A percentile compares a stretch with the other conserved stretches of the same genome.
phyloP scores from a whole-genome alignment of 2,797 vertebrate genomes.

The Meriones psammophilus region DNA sequence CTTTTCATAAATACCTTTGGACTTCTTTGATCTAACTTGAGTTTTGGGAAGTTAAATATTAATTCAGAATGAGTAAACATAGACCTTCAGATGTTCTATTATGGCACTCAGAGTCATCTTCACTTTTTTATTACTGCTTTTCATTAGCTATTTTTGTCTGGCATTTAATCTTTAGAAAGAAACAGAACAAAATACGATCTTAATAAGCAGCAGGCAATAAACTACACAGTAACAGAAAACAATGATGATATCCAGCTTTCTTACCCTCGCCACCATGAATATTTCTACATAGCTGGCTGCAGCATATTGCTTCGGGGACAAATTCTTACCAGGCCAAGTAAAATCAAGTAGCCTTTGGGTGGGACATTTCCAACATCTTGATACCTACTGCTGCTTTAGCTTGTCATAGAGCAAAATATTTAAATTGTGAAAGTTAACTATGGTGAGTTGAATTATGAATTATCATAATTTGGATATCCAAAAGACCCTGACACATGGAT shows the following conservation, averaged over 20 bases:
- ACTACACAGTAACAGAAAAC: background rate
- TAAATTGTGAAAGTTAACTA: background rate
- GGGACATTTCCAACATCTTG: background rate
- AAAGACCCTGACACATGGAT: slow-evolving; percentile 12
- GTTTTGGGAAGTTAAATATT: slow-evolving; percentile 51
- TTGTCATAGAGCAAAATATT: slow-evolving; percentile 21
- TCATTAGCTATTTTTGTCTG: slow-evolving; percentile 44
- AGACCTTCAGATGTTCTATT: background rate
- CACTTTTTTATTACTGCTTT: slow-evolving; percentile 26
- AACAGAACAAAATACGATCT: slow-evolving; percentile 42
- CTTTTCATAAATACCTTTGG: slow-evolving; percentile 61
- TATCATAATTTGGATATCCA: background rate
- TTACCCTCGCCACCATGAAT: background rate
- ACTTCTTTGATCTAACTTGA: slow-evolving; percentile 14
- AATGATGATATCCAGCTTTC: slow-evolving; percentile 17
- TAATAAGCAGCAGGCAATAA: slow-evolving; percentile 38
- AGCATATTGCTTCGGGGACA: slow-evolving; percentile 20
- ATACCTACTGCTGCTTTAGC: background rate
- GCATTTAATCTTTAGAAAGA: slow-evolving; percentile 64
- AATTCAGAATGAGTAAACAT: slow-evolving; percentile 13
- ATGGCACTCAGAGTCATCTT: background rate
- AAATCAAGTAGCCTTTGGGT: background rate
- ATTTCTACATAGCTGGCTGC: background rate
- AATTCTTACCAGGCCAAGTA: slow-evolving; percentile 24
- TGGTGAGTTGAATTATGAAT: background rate